Conservation (phyloP, 2,888 invertebrate species). For the Drepanosiphum platanoidis region DNA sequence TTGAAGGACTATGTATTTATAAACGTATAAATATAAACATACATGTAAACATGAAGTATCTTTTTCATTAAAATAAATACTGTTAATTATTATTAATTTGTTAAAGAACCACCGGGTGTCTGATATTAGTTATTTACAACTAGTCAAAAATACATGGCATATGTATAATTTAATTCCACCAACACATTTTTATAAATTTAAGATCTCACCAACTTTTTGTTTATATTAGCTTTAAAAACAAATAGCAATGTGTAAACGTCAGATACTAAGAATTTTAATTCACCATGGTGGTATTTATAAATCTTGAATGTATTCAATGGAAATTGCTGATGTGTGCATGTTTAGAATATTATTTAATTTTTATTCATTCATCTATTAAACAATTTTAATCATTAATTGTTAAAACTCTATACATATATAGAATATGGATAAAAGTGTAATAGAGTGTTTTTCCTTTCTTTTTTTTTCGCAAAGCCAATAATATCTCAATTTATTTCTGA, state of each 20-base stretch:
- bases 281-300: conserved; percentile 23
- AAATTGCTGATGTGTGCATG: neutral
- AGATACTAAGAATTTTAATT: conserved; percentile 45
- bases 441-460: neutral
- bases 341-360: neutral
- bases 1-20: neutral
- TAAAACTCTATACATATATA: neutral
- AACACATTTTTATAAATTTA: conserved; percentile 12
- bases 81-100: conserved; percentile 6
- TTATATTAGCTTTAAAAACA: conserved; percentile 36
- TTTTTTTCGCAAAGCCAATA: conserved; percentile 15
- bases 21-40: conserved; percentile 24
- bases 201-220: conserved; percentile 27
- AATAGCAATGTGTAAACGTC: neutral
- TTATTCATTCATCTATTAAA: neutral
- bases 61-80: conserved; percentile 30
- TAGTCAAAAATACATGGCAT: conserved; percentile 36
- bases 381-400: neutral
- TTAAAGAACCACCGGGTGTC: conserved; percentile 2
- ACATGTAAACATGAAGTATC: neutral
- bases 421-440: neutral
- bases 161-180: neutral
- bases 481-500: neutral
- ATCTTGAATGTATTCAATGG: conserved; percentile 1
- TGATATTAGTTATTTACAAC: conserved; percentile 36